Evolutionary conservation across 2,888 invertebrate species (phyloP).

Genomic region (Podotricha telesiphe): DNA sequence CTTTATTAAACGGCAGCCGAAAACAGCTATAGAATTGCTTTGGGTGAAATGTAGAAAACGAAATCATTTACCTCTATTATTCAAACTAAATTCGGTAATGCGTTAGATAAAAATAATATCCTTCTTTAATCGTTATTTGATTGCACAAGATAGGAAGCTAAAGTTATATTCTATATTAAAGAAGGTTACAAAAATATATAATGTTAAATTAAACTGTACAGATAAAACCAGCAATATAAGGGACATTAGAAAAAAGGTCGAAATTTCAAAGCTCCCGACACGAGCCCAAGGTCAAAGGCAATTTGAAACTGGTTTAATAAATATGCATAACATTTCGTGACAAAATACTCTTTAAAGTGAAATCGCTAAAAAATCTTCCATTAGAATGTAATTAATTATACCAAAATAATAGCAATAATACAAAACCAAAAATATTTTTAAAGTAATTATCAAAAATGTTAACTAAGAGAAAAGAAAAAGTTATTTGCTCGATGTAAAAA

Average conservation of each 20-base stretch:
- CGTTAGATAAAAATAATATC: background rate
- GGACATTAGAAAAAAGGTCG: slow-evolving; percentile 28
- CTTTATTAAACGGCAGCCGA: too few relatives aligned
- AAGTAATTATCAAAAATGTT: background rate
- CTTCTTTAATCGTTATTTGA: slow-evolving; percentile 13
- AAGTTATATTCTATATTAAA: background rate
- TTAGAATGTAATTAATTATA: background rate
- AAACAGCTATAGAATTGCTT: too few relatives aligned
- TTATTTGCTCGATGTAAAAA: too few relatives aligned
- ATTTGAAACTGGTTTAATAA: slow-evolving; percentile 25
- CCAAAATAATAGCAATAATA: background rate
- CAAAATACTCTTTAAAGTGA: slow-evolving; percentile 30
- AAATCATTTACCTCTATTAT: too few relatives aligned
- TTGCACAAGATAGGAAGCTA: background rate
- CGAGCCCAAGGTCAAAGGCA: slow-evolving; percentile 25
- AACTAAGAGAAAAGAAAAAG: too few relatives aligned
- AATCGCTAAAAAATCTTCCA: slow-evolving; percentile 7
- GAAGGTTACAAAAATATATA: slow-evolving; percentile 6
- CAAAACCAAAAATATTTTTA: background rate
- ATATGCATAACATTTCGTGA: slow-evolving; percentile 34
- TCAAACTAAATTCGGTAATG: too few relatives aligned
- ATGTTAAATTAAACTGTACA: slow-evolving; percentile 21
- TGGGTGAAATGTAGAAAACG: too few relatives aligned
- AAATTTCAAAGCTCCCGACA: slow-evolving; percentile 32
- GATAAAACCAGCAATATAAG: slow-evolving; percentile 24